These are phyloP conservation scores for Rutilus rutilus DNA, from an alignment of 2,113 vertebrate species.

Conservation along the genomic window DNA sequence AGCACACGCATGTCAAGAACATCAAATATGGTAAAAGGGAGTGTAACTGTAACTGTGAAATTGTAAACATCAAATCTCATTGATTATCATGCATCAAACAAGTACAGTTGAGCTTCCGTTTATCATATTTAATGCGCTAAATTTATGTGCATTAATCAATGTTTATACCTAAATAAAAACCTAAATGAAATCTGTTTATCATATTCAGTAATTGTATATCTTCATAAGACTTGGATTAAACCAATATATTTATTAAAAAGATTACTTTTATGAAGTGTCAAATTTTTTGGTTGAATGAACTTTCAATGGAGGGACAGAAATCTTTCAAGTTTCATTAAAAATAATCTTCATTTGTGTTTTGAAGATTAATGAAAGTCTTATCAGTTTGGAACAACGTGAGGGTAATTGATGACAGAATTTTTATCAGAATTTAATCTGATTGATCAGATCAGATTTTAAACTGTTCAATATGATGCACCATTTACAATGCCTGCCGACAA, in stretches of 20 bases:
- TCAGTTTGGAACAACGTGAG: background rate
- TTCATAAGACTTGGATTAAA: background rate
- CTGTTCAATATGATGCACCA: background rate
- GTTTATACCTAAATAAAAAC: background rate
- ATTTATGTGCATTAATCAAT: background rate
- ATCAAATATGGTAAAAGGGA: background rate
- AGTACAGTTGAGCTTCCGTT: background rate
- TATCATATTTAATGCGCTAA: background rate
- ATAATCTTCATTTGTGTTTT: background rate
- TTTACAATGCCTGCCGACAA: background rate
- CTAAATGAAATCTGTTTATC: background rate
- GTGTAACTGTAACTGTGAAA: background rate
- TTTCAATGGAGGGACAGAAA: background rate
- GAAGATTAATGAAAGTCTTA: background rate
- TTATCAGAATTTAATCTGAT: too few relatives aligned
- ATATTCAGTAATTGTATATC: background rate
- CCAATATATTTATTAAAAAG: background rate
- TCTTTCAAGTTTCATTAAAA: background rate
- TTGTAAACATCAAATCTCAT: background rate
- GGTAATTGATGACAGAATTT: background rate
- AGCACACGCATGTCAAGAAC: background rate
- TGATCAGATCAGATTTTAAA: background rate
- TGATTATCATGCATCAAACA: background rate
- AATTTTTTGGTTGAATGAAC: background rate
- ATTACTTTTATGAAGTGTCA: background rate